phyloP scores from a whole-genome alignment of 2,113 vertebrate genomes.

The Hippoglossus stenolepis region DNA sequence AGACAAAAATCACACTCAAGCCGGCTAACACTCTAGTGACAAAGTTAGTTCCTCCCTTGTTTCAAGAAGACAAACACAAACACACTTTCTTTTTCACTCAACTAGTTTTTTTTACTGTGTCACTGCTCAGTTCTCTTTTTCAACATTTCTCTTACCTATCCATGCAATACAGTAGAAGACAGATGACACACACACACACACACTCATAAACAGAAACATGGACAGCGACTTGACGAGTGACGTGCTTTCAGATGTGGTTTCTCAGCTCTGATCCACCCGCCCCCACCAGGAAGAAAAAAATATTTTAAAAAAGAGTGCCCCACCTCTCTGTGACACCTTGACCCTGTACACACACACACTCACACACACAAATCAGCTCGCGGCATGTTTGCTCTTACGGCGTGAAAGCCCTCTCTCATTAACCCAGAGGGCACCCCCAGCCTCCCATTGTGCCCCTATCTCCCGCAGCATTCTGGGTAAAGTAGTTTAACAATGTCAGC shows the following conservation, averaged over 20 bases:
- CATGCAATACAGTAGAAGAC: conserved; percentile 16
- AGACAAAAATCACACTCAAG: too few relatives aligned
- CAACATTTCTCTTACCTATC: conserved; percentile 2
- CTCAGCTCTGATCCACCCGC: conserved; percentile 1
- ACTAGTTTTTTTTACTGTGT: conserved; percentile 7
- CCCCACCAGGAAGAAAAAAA: not conserved
- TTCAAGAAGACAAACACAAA: not conserved
- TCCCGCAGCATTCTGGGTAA: conserved; percentile 80
- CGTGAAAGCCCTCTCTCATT: conserved; percentile 78
- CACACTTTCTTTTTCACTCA: conserved; percentile 11
- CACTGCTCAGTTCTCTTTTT: not conserved
- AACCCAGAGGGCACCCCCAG: conserved; percentile 72
- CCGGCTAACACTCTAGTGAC: too few relatives aligned
- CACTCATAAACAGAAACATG: not conserved
- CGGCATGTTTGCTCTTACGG: conserved; percentile 69
- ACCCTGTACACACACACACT: conserved; percentile 41
- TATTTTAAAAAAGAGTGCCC: conserved; percentile 9
- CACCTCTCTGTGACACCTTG: conserved; percentile 61
- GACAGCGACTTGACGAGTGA: conserved; percentile 6
- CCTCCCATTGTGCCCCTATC: conserved; percentile 78
- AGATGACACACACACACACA: not conserved
- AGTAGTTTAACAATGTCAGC: conserved; percentile 83
- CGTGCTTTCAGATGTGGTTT: conserved; percentile 33
- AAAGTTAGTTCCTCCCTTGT: too few relatives aligned
- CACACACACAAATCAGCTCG: conserved; percentile 47